A percentile compares a stretch with the other conserved stretches of the same genome.
Evolutionary conservation across 2,888 invertebrate species (phyloP).

Genomic region (Onchidella celtica): DNA sequence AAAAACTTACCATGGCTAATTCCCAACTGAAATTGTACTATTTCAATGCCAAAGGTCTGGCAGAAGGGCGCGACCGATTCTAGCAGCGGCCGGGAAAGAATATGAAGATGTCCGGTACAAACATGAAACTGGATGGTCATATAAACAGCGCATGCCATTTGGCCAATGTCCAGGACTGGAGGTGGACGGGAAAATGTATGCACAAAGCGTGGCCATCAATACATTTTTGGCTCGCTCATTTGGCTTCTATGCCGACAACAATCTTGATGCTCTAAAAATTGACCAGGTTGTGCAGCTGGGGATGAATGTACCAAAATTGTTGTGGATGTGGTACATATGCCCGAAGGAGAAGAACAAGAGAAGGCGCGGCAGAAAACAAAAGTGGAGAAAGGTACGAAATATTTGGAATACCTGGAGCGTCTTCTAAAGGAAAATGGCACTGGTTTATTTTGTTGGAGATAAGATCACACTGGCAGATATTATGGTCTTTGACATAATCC

Average conservation of each 20-base stretch:
- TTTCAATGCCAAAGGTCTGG: constrained; percentile 16
- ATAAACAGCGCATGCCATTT: constrained; percentile 22
- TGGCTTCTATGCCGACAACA: constrained; percentile 52
- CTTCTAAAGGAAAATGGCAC: constrained; percentile 8
- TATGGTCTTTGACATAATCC: constrained; percentile 8
- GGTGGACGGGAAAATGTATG: constrained; percentile 37
- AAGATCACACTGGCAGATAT: constrained; percentile 22
- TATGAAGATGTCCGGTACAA: constrained; percentile 8
- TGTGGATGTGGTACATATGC: not conserved
- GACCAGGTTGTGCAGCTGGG: constrained; percentile 51
- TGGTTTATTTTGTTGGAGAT: constrained; percentile 19
- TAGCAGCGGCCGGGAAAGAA: constrained; percentile 33
- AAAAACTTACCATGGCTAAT: constrained; percentile 19
- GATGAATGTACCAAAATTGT: constrained; percentile 34
- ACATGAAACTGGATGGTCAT: constrained; percentile 14
- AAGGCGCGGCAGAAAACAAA: not conserved
- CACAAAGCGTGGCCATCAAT: constrained; percentile 43
- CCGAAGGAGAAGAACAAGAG: not conserved
- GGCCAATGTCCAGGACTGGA: constrained; percentile 37
- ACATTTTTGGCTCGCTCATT: constrained; percentile 45
- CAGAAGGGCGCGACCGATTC: constrained; percentile 15
- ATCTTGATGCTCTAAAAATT: constrained; percentile 51
- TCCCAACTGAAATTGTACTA: constrained; percentile 17
- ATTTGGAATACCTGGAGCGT: constrained; percentile 17
- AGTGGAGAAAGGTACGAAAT: not conserved